Conservation (phyloP, 2,113 vertebrate species). For the Garra rufa region DNA sequence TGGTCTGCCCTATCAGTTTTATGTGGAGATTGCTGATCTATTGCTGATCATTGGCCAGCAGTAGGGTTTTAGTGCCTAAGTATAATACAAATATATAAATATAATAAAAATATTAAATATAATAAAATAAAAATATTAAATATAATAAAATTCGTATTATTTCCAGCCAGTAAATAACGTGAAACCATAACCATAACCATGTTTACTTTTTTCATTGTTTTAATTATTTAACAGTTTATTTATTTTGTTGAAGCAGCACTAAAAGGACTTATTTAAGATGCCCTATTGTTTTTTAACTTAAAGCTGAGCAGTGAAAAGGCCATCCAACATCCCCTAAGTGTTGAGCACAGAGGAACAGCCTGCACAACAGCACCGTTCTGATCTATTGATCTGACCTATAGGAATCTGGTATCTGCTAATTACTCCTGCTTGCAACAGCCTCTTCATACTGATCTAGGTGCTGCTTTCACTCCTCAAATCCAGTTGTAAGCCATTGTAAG, state of each 20-base stretch:
- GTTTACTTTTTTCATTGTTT: too few relatives aligned
- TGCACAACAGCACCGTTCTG: not conserved
- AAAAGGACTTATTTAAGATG: not conserved
- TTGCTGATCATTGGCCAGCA: too few relatives aligned
- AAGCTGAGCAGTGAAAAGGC: not conserved
- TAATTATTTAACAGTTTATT: not conserved
- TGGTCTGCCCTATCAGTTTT: too few relatives aligned
- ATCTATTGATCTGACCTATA: slow-evolving; percentile 12
- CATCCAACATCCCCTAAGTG: not conserved
- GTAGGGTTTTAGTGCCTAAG: too few relatives aligned
- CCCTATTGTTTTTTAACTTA: not conserved
- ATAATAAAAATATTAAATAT: too few relatives aligned
- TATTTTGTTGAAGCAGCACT: not conserved
- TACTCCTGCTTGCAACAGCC: not conserved
- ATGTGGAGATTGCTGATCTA: too few relatives aligned
- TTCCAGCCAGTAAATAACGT: too few relatives aligned
- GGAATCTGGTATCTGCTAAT: not conserved
- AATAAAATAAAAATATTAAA: too few relatives aligned
- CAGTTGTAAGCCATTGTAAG: slow-evolving; percentile 9
- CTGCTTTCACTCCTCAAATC: slow-evolving; percentile 13
- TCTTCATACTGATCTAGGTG: slow-evolving; percentile 4
- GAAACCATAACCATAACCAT: too few relatives aligned
- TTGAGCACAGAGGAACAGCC: not conserved
- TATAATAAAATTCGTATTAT: too few relatives aligned
- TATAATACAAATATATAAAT: too few relatives aligned